A percentile compares a stretch with the other conserved stretches of the same genome.
Evolutionary conservation across 2,113 vertebrate genomes (phyloP).

Genomic region (Hemibagrus wyckioides): DNA sequence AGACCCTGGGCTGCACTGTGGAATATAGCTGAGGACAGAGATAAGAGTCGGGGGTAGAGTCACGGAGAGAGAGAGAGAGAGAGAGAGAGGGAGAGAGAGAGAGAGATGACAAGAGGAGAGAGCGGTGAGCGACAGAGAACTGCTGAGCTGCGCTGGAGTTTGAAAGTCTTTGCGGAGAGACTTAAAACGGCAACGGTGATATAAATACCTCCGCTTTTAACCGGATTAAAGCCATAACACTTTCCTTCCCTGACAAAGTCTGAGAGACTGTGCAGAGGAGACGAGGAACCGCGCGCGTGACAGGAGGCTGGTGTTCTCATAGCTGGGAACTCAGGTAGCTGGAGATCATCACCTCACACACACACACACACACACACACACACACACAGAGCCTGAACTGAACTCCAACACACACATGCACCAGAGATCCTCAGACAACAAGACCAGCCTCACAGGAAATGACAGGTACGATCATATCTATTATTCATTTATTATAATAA

Average conservation of each 20-base stretch:
- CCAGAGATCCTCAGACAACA: neutral
- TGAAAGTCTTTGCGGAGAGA: constrained; percentile 38
- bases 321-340: constrained; percentile 6
- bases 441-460: neutral
- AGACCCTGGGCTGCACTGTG: constrained; percentile 43
- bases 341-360: constrained; percentile 3
- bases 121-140: neutral
- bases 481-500: neutral
- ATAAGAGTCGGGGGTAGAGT: constrained; percentile 36
- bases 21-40: constrained; percentile 32
- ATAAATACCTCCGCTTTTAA: constrained; percentile 41
- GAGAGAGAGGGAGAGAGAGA: constrained; percentile 32
- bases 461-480: neutral
- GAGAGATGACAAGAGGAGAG: constrained; percentile 17
- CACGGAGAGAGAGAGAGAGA: constrained; percentile 29
- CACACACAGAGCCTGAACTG: neutral
- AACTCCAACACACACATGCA: neutral
- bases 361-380: constrained; percentile 29
- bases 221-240: constrained; percentile 43
- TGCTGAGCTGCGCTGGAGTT: constrained; percentile 43
- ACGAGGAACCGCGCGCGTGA: constrained; percentile 7
- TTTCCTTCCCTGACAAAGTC: constrained; percentile 33
- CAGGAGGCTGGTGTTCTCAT: constrained; percentile 26
- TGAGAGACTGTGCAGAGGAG: constrained; percentile 5
- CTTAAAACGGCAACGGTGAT: constrained; percentile 40